phyloP scores from a whole-genome alignment of 2,797 vertebrate species.

The Molossus molossus region DNA sequence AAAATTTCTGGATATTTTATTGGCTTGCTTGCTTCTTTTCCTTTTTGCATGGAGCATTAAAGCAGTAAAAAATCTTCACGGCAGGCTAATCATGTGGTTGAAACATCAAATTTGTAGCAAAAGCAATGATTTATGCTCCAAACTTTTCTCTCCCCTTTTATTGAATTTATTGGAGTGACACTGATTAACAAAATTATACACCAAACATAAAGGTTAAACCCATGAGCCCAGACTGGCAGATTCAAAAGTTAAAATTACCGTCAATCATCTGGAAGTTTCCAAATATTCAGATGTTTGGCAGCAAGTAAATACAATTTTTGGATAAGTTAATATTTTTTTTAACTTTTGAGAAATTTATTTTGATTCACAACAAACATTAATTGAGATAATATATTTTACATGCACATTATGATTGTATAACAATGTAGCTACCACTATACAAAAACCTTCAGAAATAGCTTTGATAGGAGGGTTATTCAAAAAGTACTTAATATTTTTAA shows the following conservation, averaged over 20 bases:
- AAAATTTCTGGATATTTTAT: not conserved
- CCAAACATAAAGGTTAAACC: not conserved
- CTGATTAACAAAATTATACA: not conserved
- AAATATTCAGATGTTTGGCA: constrained; percentile 23
- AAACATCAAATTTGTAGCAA: constrained; percentile 29
- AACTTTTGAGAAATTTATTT: constrained; percentile 48
- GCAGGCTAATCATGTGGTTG: not conserved
- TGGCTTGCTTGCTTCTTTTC: not conserved
- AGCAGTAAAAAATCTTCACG: not conserved
- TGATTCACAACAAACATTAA: not conserved
- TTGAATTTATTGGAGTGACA: not conserved
- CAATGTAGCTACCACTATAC: not conserved
- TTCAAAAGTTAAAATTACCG: not conserved
- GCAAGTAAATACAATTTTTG: constrained; percentile 47
- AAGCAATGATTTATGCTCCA: constrained; percentile 16
- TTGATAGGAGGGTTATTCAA: constrained; percentile 19
- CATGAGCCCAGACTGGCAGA: not conserved
- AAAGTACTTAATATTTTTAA: constrained; percentile 5
- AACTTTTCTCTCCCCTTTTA: not conserved
- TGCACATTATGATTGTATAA: not conserved
- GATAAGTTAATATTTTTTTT: not conserved
- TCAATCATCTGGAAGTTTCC: not conserved
- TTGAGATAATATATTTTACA: constrained; percentile 51
- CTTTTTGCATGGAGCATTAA: not conserved
- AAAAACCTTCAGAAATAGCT: not conserved